A percentile compares a stretch with the other conserved stretches of the same genome.
These are phyloP conservation scores for Paradisaea rubra DNA, from an alignment of 2,113 vertebrate species.

Conservation along the genomic window DNA sequence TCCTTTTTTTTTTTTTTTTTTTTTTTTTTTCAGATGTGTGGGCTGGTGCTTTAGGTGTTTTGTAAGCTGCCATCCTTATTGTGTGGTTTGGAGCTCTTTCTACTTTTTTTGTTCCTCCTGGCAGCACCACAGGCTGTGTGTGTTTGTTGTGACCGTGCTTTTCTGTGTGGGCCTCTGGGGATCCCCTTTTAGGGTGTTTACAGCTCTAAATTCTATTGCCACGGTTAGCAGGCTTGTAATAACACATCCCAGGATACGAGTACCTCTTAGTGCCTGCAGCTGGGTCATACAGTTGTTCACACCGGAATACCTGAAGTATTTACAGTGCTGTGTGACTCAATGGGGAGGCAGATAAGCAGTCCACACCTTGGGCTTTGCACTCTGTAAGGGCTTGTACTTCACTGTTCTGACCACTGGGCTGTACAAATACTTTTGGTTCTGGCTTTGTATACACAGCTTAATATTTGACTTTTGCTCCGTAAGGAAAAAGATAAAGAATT, in stretches of 20 bases:
- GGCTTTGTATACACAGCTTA: fast-evolving
- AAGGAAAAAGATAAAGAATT: not conserved
- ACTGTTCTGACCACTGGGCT: not conserved
- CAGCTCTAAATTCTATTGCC: fast-evolving
- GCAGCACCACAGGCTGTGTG: fast-evolving
- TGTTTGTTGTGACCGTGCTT: fast-evolving
- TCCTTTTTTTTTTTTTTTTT: fast-evolving
- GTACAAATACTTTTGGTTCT: fast-evolving
- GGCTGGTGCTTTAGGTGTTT: fast-evolving
- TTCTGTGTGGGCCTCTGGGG: fast-evolving
- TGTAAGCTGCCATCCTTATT: fast-evolving
- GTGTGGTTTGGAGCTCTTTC: not conserved
- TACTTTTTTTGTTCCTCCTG: not conserved
- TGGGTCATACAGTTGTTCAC: fast-evolving
- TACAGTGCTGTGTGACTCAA: fast-evolving
- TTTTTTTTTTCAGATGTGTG: fast-evolving
- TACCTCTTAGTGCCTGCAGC: not conserved
- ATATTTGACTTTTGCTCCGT: not conserved
- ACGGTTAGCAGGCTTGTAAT: fast-evolving
- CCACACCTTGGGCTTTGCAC: fast-evolving
- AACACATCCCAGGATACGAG: fast-evolving
- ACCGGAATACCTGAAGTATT: fast-evolving
- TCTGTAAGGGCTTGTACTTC: too few relatives aligned
- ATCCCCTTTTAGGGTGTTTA: fast-evolving
- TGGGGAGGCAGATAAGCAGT: fast-evolving